Percentiles rank a stretch among this genome's conserved stretches.
These are phyloP conservation scores for Holothuria leucospilota DNA, from an alignment of 53 echinoderm and acorn worm genomes.

Conservation along the genomic window DNA sequence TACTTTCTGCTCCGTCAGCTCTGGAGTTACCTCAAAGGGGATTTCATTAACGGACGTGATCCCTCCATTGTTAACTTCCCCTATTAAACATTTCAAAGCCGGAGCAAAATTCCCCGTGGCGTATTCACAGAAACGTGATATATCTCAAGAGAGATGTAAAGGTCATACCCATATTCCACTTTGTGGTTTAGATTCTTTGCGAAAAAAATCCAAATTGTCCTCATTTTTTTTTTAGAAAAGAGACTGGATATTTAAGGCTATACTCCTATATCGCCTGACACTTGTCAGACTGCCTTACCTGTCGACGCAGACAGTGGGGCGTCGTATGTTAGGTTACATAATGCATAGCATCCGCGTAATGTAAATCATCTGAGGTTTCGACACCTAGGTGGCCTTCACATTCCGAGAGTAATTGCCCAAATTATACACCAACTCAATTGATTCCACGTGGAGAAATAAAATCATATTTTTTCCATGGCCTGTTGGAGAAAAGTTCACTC, in stretches of 20 bases:
- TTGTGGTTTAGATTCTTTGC: too few relatives aligned
- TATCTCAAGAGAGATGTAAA: too few relatives aligned
- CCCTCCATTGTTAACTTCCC: too few relatives aligned
- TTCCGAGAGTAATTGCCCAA: conserved; percentile 41
- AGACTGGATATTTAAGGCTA: conserved; percentile 19
- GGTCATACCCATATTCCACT: too few relatives aligned
- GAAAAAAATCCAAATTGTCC: too few relatives aligned
- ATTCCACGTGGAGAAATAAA: conserved; percentile 36
- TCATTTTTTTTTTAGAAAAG: not conserved
- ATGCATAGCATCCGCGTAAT: conserved; percentile 34
- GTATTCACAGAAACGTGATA: too few relatives aligned
- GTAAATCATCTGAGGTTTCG: conserved; percentile 35
- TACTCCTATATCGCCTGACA: conserved; percentile 11
- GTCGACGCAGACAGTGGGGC: conserved; percentile 41
- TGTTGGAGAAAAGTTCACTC: not conserved
- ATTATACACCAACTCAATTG: conserved; percentile 29
- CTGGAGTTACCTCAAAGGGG: too few relatives aligned
- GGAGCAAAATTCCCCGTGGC: too few relatives aligned
- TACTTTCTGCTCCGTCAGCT: too few relatives aligned
- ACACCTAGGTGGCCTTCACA: conserved; percentile 49
- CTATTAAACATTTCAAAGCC: too few relatives aligned
- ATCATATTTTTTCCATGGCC: conserved; percentile 11
- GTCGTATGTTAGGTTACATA: conserved; percentile 39
- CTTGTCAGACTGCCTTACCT: conserved; percentile 29
- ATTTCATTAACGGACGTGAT: too few relatives aligned